Evolutionary conservation across 2,888 invertebrate genomes (phyloP), one percentile per base, ranked within the genome.

Genomic region (Timema podura): DNA sequence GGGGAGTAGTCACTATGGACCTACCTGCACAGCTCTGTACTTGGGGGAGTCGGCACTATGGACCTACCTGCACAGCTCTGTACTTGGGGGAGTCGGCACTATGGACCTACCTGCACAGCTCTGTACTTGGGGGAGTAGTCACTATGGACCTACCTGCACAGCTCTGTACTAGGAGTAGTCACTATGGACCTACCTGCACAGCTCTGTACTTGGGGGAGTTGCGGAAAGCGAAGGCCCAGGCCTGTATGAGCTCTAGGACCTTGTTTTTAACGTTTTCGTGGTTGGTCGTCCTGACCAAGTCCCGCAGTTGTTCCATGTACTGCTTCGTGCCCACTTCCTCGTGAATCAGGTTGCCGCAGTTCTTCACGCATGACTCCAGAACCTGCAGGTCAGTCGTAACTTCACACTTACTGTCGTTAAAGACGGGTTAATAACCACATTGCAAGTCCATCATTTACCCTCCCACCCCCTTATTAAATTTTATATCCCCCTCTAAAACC

Each of bases 141-240:
- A 30, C 30, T 30, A 30, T 2, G 30, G 30, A 30, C 30, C 30
- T 30, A 30, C 30, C 30, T 30, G 30, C 30, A 30, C 30, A 30
- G 30, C 30, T 3, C 30, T 30, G 30, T 30, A 30, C 30, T 30
- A 2, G 30, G 30, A 30, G 30, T 30, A 30, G 30, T 30, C 30
- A 30, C 30, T 30, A 30, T 2, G 30, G 30, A 30, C 73, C 74
- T 81, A 93, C 93, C 87, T 94, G 93, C 30, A 96, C 91, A 73
- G 93, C 88, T 80, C 92, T 89, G 81, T 95, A 95, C 79, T 92
- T 93, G 2, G 94, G 90, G 75, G 90, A 91, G 76, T 95, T 93
- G 68, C 97, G 89, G 80, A 99, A 99, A n/a, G 98, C 99, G 83
- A 93, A 93, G 0, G 95, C 94, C 99, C 99, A 99, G 5, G 95